Conservation (phyloP, 2,797 vertebrate species). For the Pterois miles region DNA sequence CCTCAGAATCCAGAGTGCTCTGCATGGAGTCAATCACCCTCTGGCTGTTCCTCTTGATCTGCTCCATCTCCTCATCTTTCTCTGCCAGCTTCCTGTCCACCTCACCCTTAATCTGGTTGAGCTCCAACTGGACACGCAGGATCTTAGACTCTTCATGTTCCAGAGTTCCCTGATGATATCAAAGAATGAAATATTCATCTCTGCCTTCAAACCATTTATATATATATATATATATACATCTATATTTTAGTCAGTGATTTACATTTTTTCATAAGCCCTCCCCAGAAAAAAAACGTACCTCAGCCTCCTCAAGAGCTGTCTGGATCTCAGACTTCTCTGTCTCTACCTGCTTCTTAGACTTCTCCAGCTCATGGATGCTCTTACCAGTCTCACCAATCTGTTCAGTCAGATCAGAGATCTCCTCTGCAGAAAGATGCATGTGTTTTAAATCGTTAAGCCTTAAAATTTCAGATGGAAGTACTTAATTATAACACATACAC, state of each 20-base stretch:
- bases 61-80: slow-evolving; percentile 92
- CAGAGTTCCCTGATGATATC: slow-evolving; percentile 82
- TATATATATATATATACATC: too few species aligned
- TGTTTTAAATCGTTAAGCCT: neutral
- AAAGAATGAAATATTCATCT: neutral
- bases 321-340: slow-evolving; percentile 88
- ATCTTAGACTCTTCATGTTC: slow-evolving; percentile 92
- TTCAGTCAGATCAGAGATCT: slow-evolving; percentile 89
- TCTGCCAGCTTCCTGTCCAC: slow-evolving; percentile 87
- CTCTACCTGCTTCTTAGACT: slow-evolving; percentile 87
- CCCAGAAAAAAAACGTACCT: slow-evolving; percentile 70
- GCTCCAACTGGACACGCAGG: slow-evolving; percentile 87
- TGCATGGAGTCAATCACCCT: slow-evolving; percentile 85
- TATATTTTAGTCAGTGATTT: neutral
- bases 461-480: neutral
- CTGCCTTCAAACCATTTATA: neutral
- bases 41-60: slow-evolving; percentile 90
- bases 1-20: slow-evolving; percentile 86
- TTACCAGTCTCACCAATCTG: slow-evolving; percentile 89
- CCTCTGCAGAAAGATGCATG: slow-evolving; percentile 76
- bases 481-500: neutral
- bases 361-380: slow-evolving; percentile 88
- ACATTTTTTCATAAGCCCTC: accelerated
- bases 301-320: slow-evolving; percentile 87
- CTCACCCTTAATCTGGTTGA: slow-evolving; percentile 89